A percentile compares a stretch with the other conserved stretches of the same genome.
Conservation (phyloP, 2,113 vertebrate species). For the Perognathus longimembris region DNA sequence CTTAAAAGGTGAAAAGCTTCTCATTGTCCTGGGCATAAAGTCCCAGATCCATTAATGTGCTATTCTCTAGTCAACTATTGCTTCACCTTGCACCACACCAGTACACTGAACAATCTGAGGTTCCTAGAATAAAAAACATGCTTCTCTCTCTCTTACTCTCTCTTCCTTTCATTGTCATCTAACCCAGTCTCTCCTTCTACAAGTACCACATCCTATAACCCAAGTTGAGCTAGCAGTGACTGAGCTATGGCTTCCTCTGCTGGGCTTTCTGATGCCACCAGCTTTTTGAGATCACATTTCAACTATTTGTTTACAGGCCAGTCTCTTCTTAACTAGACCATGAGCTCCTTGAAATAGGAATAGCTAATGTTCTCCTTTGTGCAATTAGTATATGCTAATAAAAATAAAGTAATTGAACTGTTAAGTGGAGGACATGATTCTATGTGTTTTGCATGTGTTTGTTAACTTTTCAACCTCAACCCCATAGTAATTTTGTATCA, state of each 20-base stretch:
- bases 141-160: not conserved
- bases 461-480: slow-evolving; percentile 26
- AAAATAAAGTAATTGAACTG: not conserved
- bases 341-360: slow-evolving; percentile 42
- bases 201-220: not conserved
- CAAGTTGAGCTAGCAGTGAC: not conserved
- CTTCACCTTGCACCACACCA: not conserved
- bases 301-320: slow-evolving; percentile 29
- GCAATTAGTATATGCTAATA: too few relatives aligned
- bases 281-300: slow-evolving; percentile 19
- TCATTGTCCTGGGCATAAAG: not conserved
- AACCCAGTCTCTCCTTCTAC: not conserved
- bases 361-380: not conserved
- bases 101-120: not conserved
- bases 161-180: not conserved
- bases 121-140: slow-evolving; percentile 25
- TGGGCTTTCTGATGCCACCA: not conserved
- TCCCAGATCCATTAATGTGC: not conserved
- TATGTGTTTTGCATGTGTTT: not conserved
- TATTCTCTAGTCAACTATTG: not conserved
- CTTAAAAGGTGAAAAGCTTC: not conserved
- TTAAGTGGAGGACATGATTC: not conserved
- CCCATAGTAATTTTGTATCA: not conserved
- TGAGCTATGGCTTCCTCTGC: not conserved
- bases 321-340: not conserved